phyloP scores from a whole-genome alignment of 2,888 invertebrate species.

The Lydus trimaculatus region DNA sequence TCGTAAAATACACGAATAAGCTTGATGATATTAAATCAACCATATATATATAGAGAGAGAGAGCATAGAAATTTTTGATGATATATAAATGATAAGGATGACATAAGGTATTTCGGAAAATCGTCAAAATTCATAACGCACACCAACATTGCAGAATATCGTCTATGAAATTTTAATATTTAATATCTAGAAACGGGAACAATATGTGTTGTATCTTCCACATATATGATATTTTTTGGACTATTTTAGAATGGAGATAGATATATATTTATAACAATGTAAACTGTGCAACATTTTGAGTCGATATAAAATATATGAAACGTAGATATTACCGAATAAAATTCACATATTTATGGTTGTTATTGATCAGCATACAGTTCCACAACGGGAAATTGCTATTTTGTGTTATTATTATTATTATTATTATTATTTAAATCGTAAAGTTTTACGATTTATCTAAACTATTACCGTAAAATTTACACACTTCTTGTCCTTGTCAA shows the following conservation, averaged over 20 bases:
- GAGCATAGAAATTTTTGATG: too few relatives aligned
- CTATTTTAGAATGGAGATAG: background rate
- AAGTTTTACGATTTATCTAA: background rate
- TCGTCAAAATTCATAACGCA: background rate
- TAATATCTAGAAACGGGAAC: background rate
- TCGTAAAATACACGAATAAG: background rate
- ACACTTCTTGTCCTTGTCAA: background rate
- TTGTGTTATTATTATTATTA: background rate
- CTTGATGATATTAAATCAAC: background rate
- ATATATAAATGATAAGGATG: background rate
- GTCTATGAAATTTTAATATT: background rate
- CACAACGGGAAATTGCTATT: background rate
- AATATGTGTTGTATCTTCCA: background rate
- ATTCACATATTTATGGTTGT: background rate
- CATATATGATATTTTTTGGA: background rate
- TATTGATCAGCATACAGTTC: background rate
- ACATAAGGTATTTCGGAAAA: background rate
- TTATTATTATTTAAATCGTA: background rate
- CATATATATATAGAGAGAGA: too few relatives aligned
- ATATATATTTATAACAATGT: background rate
- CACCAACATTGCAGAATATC: background rate
- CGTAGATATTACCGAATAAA: background rate
- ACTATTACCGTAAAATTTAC: background rate
- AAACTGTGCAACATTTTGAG: background rate
- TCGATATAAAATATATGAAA: slow-evolving; percentile 1